Base-by-base conservation (phyloP, 1,140 invertebrate species). In the Cepaea nemoralis region DNA sequence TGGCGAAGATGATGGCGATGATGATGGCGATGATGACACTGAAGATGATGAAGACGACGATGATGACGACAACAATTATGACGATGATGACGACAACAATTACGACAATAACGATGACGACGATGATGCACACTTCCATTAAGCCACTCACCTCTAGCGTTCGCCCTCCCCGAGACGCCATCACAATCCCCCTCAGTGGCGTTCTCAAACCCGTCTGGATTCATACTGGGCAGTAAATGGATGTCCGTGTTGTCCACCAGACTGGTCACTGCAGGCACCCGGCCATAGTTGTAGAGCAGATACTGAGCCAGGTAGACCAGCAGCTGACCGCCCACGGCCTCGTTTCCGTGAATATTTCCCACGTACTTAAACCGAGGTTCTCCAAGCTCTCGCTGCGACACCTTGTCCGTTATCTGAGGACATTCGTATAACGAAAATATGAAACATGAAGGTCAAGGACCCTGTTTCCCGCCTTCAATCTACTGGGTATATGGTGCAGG, bases 331-430 rank as follows among this genome's bases (percentile, higher is more conserved):
- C 96, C 96, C 66, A 97, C 92, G 0, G 96, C 95, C 91, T 97
- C 96, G 91, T 97, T 97, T 40, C 96, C 96, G 88, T 97, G 96
- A 94, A 97, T 97, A 91, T 97, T 97, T 31, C 94, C 96, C 67
- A 97, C 94, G 90, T 96, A 97, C 91, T 97, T 97, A 88, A 97
- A 91, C 80, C 90, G 88, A 16, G 91, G 90, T 81, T 91, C 88
- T 31, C 89, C 89, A 55, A 69, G 8, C 24, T 79, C 77, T 37
- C 77, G 35, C 33, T 67, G 19, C 0, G 8, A 42, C 1, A 79
- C 77, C 0, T 37, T 40, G 48, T 79, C 77, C 8, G 77, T 45
- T 10, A 79, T 79, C 77, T 79, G 63, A 33, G 22, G 22, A 77
- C 19, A 71, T 10, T 5, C 19, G 19, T 45, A 45, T 6, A 12